Conservation (phyloP, 2,797 vertebrate species). For the Enteromius afrohamiltoni region DNA sequence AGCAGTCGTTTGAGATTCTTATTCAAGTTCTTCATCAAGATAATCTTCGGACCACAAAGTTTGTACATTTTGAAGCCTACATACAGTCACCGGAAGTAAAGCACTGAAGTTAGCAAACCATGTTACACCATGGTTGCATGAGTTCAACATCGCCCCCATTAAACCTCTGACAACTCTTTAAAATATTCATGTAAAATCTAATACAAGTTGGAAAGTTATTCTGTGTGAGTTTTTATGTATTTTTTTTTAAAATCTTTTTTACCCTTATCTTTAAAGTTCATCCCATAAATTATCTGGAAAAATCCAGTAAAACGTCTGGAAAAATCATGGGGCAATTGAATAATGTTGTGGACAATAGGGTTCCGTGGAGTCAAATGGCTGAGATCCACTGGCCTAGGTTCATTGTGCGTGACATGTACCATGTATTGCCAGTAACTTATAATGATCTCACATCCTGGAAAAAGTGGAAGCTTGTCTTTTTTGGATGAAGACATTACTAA, state of each 20-base stretch:
- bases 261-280: background rate
- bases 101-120: background rate
- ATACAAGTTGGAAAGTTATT: background rate
- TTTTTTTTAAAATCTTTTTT: background rate
- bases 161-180: background rate
- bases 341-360: background rate
- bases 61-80: background rate
- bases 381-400: background rate
- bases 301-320: background rate
- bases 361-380: background rate
- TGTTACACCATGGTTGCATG: background rate
- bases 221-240: background rate
- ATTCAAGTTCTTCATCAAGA: background rate
- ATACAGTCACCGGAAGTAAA: background rate
- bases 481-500: constrained; percentile 9
- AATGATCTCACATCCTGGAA: constrained; percentile 38
- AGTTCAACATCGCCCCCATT: background rate
- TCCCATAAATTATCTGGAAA: background rate
- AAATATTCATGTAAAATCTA: background rate
- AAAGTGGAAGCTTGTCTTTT: constrained; percentile 33
- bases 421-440: constrained; percentile 20
- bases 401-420: background rate
- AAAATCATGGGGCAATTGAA: background rate
- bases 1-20: background rate
- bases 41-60: background rate